These are phyloP conservation scores for Trichonephila clavipes DNA, from an alignment of 1,140 invertebrate genomes.

Conservation along the genomic window DNA sequence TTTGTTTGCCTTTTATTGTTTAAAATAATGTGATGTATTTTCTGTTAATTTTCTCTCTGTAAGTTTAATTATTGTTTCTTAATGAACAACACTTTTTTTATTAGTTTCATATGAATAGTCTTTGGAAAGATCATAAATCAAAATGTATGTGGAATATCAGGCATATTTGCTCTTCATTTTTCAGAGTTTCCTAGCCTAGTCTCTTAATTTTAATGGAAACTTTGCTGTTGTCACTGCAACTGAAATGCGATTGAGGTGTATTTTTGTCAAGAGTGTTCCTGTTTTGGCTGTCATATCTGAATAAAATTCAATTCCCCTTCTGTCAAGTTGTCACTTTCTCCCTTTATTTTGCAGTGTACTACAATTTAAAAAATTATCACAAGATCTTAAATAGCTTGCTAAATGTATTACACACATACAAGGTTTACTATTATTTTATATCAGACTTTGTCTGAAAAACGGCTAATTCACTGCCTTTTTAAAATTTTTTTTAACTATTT, in stretches of 20 bases:
- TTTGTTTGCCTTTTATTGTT: background rate
- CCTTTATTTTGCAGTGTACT: background rate
- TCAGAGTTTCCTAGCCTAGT: conserved; percentile 75
- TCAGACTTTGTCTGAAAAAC: too few relatives aligned
- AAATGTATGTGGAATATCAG: conserved; percentile 62
- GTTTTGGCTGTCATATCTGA: conserved; percentile 77
- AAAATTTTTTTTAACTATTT: too few relatives aligned
- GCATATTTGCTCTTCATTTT: conserved; percentile 72
- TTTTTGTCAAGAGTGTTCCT: conserved; percentile 77
- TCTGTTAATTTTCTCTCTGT: background rate
- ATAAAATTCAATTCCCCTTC: conserved; percentile 77
- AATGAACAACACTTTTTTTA: background rate
- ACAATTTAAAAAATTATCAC: background rate
- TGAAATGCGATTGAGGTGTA: conserved; percentile 76
- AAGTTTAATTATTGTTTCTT: background rate
- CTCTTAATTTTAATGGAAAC: conserved; percentile 75
- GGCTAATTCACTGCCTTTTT: too few relatives aligned
- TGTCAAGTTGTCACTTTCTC: conserved; percentile 16
- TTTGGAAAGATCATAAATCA: conserved; percentile 67
- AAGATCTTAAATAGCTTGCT: background rate
- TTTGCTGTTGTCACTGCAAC: conserved; percentile 72
- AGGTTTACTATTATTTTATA: too few relatives aligned
- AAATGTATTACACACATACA: too few relatives aligned
- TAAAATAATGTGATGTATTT: conserved; percentile 10
- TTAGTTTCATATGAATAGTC: conserved; percentile 31